These are phyloP conservation scores for Lepidocyrtoides sp. DNA, from an alignment of 2,888 invertebrate genomes.

Conservation along the genomic window DNA sequence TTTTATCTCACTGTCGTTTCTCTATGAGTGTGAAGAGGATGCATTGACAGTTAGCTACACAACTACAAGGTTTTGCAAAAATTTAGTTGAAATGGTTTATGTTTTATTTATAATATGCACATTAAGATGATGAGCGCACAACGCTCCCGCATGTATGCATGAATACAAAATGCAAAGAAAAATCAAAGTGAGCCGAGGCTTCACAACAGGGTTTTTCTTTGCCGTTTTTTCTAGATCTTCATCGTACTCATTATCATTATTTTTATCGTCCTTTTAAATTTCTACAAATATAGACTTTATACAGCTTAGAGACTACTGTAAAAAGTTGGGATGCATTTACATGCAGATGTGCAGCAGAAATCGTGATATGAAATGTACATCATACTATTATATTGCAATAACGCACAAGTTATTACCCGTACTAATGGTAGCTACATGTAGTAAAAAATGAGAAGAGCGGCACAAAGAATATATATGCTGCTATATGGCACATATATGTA, in stretches of 20 bases:
- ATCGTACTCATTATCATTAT: background rate
- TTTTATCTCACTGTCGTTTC: slow-evolving; percentile 23
- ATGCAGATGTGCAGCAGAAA: slow-evolving; percentile 28
- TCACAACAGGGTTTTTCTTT: slow-evolving; percentile 18
- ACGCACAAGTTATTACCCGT: background rate
- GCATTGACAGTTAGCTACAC: slow-evolving; percentile 8
- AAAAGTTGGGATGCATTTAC: slow-evolving; percentile 7
- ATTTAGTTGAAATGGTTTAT: background rate
- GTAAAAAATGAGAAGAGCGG: background rate
- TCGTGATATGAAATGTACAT: background rate
- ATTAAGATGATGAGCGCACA: slow-evolving; percentile 59
- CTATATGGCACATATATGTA: no score
- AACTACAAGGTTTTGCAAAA: slow-evolving; percentile 16
- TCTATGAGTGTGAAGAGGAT: background rate
- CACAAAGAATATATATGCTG: no score
- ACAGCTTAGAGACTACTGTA: background rate
- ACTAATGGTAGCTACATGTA: background rate
- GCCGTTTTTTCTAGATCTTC: background rate
- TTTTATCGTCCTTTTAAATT: background rate
- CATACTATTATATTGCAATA: background rate
- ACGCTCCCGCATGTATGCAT: slow-evolving; percentile 1
- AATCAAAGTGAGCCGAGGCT: background rate
- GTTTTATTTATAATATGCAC: slow-evolving; percentile 60
- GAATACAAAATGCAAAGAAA: slow-evolving; percentile 38
- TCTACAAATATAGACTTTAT: slow-evolving; percentile 5